Base-by-base conservation (phyloP, 2,797 vertebrate genomes). In the Typhlichthys eigenmanni region DNA sequence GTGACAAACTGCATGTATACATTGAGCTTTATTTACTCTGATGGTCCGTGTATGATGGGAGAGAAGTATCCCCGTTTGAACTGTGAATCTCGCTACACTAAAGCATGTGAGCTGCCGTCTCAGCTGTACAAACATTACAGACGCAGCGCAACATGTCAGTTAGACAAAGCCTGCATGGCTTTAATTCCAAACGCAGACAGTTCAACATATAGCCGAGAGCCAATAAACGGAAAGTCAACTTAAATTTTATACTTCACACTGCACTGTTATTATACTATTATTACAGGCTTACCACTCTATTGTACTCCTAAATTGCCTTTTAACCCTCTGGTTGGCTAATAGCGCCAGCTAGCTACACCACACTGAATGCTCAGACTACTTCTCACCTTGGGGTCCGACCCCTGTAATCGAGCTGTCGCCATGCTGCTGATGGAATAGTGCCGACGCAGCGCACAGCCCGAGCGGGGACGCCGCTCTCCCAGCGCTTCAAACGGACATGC, bases 401-500 rank as follows among this genome's bases (percentile, higher is more conserved):
- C 38, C 38, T 43, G 38, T 43, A 43, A 43, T 7, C 5, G 8
- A 8, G 38, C 38, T 43, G 38, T 9, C 38, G 38, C 38, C 38
- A 43, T 60, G 34, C 67, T 58, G 29, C 57, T 54, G 54, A 51
- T 52, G 52, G n/a, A 55, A 10, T 10, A n/a, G 16, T 34, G 72
- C 50, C 2, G 24, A 56, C 62, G 63, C 13, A 60, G 66, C 69
- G 3, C n/a, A 55, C 32, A 66, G 72, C 59, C 32, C 53, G 75
- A 61, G 34, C 72, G 47, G 14, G 48, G 50, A 29, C 10, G 2
- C 46, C 7, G 58, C 34, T 51, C 74, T 72, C 69, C 72, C 61
- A 64, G 59, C 63, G 79, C 87, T 80, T 87, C 85, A 87, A 85
- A 86, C 77, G 75, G 74, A 81, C 55, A 61, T 51, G 72, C 81